Conservation (phyloP, 2,113 vertebrate species). For the Ammodytes marinus region DNA sequence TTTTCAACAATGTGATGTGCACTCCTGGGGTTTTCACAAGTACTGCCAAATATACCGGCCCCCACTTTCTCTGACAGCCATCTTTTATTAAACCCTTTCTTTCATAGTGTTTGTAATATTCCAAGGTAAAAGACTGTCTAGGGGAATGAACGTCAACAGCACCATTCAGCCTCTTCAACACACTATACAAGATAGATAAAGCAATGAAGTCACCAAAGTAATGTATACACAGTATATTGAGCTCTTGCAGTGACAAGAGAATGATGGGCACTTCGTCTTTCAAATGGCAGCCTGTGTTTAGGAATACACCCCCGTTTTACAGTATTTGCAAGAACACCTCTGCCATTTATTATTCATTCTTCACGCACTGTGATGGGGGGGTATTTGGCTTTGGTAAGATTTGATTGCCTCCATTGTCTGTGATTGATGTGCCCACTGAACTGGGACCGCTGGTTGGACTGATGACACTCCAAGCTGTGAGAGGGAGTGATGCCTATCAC, state of each 20-base stretch:
- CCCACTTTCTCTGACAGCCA: conserved; percentile 4
- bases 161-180: conserved; percentile 15
- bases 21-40: conserved; percentile 39
- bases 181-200: conserved; percentile 45
- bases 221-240: conserved; percentile 16
- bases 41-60: conserved; percentile 33
- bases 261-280: conserved; percentile 41
- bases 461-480: conserved; percentile 63
- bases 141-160: conserved; percentile 12
- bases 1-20: conserved; percentile 34
- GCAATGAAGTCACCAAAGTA: conserved; percentile 41
- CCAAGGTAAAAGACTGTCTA: conserved; percentile 42
- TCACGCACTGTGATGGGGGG: conserved; percentile 46
- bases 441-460: conserved; percentile 39
- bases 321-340: conserved; percentile 24
- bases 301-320: conserved; percentile 25
- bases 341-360: conserved; percentile 41
- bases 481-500: conserved; percentile 66
- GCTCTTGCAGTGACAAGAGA: conserved; percentile 19
- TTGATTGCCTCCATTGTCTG: conserved; percentile 67
- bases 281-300: conserved; percentile 43
- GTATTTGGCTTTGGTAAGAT: conserved; percentile 60
- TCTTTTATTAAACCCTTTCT: conserved; percentile 61
- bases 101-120: conserved; percentile 57
- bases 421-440: conserved; percentile 73